Evolutionary conservation across 1,140 invertebrate genomes (phyloP), one percentile per base, ranked within the genome.

Genomic region (Megathymus violae): DNA sequence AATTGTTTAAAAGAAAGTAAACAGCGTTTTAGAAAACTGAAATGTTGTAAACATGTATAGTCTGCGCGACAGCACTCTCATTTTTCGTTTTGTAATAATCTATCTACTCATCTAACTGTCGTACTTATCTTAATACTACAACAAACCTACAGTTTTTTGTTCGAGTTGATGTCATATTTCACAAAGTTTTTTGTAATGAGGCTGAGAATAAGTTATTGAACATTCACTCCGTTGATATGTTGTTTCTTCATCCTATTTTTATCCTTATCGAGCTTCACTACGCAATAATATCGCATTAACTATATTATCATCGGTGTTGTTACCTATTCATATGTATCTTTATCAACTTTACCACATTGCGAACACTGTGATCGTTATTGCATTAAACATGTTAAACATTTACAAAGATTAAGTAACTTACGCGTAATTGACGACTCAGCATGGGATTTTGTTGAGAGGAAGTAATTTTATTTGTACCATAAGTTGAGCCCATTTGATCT

Each of bases 371-470:
- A 10, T 48, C 7, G 13, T 22, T 1, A 15, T 11, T 40, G 9
- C 15, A 40, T 22, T 25, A 27, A 6, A 11, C 9, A 13, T 25
- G 9, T 7, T 48, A 41, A 46, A 58, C 47, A 63, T 5, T 16
- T 11, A 44, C 40, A 38, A 48, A 25, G 34, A 41, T 9, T n/a
- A 7, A 27, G 15, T 3, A 19, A 76, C 91, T 93, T 91, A 95
- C 95, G 74, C 94, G 94, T 60, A 96, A 88, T 84, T 96, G 95
- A 62, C 95, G 94, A 89, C 94, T 96, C 61, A 97, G 91, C 94
- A 97, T 95, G 3, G 96, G 95, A 90, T 96, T 96, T 82, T 95
- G 94, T 85, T 95, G 94, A 64, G 94, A 93, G 63, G 82, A 78
- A 3, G 81, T 74, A 17, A 88, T 85, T 80, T 90, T 90, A 76